These are phyloP conservation scores for Meteorus colon DNA, from an alignment of 2,888 invertebrate genomes.

Conservation along the genomic window DNA sequence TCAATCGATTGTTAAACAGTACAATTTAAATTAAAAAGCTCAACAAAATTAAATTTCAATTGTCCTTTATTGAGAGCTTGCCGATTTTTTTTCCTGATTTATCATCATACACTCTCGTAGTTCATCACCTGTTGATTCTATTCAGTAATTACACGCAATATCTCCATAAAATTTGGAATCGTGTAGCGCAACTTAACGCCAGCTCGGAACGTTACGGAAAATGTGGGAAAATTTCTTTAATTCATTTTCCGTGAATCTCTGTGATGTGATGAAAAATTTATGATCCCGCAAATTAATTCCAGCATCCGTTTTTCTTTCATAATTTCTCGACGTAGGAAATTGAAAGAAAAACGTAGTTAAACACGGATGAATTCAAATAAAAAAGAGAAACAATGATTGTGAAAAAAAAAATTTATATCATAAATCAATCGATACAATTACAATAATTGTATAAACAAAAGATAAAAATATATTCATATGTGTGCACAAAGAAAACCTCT, in stretches of 20 bases:
- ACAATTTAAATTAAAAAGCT: not conserved
- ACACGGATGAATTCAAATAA: not conserved
- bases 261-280: not conserved
- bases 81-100: not conserved
- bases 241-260: not conserved
- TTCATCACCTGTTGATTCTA: constrained; percentile 26
- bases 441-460: not conserved
- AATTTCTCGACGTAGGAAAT: not conserved
- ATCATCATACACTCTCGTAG: not conserved
- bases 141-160: not conserved
- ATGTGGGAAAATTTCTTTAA: not conserved
- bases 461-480: not conserved
- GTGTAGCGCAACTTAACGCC: not conserved
- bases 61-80: not conserved
- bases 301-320: not conserved
- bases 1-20: not conserved
- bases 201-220: not conserved
- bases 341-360: not conserved
- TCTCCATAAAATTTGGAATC: not conserved
- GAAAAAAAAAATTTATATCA: not conserved
- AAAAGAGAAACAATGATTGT: not conserved
- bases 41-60: not conserved
- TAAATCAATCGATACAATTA: not conserved
- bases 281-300: not conserved
- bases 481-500: not conserved